Percentiles rank a stretch among this genome's conserved stretches.
phyloP scores from a whole-genome alignment of 2,797 vertebrate genomes.

The Cirrhinus mrigala region DNA sequence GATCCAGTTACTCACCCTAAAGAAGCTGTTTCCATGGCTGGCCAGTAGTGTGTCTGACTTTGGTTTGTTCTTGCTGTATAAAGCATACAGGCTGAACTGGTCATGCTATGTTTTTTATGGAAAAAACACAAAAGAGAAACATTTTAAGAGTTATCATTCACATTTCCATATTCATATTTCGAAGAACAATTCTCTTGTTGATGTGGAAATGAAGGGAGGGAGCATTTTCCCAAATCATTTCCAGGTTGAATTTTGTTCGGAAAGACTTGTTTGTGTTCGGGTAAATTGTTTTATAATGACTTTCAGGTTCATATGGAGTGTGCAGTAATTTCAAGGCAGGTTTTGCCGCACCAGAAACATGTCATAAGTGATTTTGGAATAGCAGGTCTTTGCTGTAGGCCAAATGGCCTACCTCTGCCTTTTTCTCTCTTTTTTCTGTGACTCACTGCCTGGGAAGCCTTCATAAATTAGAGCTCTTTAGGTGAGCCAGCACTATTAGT shows the following conservation, averaged over 20 bases:
- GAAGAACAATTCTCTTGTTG: conserved; percentile 29
- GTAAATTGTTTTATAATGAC: conserved; percentile 43
- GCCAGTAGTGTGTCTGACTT: conserved; percentile 89
- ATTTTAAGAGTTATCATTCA: conserved; percentile 20
- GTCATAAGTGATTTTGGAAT: conserved; percentile 40
- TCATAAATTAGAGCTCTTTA: conserved; percentile 22
- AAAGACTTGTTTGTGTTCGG: conserved; percentile 17
- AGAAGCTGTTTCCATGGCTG: conserved; percentile 89
- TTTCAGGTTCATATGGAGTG: conserved; percentile 47
- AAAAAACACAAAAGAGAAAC: conserved; percentile 9
- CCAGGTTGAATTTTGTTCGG: conserved; percentile 52
- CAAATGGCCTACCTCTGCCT: background rate
- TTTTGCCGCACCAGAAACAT: conserved; percentile 52
- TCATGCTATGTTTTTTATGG: conserved; percentile 80
- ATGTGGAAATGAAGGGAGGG: conserved; percentile 12
- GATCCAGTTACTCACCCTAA: conserved; percentile 83
- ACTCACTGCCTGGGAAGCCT: conserved; percentile 28
- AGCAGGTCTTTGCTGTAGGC: conserved; percentile 38
- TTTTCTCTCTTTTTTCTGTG: background rate
- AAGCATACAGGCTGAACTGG: conserved; percentile 92
- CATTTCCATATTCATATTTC: conserved; percentile 9
- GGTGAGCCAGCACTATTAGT: conserved; percentile 32
- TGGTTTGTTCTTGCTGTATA: conserved; percentile 98
- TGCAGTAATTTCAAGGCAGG: conserved; percentile 36
- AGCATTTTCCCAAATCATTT: conserved; percentile 28